phyloP scores from a whole-genome alignment of 2,113 vertebrate species.

The Hippocampus abdominalis region DNA sequence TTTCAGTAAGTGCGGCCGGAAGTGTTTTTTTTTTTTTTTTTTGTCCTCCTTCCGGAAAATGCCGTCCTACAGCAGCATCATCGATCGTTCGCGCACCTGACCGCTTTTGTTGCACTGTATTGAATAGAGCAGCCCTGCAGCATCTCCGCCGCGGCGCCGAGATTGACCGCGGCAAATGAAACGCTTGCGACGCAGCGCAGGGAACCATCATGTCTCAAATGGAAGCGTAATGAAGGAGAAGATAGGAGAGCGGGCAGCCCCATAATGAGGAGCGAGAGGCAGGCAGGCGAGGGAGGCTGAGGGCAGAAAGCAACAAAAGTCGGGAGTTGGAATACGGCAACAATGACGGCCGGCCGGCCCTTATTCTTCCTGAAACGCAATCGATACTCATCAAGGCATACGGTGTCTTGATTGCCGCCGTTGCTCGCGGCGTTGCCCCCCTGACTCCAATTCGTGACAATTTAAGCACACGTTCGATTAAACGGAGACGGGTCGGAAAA shows the following conservation, averaged over 20 bases:
- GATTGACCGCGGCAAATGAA: slow-evolving; percentile 41
- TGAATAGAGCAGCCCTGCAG: slow-evolving; percentile 4
- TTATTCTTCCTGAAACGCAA: not conserved
- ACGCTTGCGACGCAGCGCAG: slow-evolving; percentile 26
- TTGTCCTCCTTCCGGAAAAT: not conserved
- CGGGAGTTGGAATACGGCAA: slow-evolving; percentile 10
- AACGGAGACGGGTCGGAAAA: not conserved
- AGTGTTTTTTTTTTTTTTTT: too few relatives aligned
- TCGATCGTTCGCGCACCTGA: slow-evolving; percentile 33
- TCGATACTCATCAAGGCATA: not conserved
- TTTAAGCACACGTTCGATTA: not conserved
- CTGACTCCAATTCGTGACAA: not conserved
- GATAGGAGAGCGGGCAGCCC: slow-evolving; percentile 4
- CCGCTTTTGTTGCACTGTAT: slow-evolving; percentile 33
- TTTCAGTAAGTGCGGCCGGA: not conserved
- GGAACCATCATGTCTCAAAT: slow-evolving; percentile 26
- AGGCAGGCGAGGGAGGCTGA: not conserved
- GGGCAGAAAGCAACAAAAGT: slow-evolving; percentile 1
- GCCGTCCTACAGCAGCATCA: slow-evolving; percentile 16
- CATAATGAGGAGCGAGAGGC: slow-evolving; percentile 22
- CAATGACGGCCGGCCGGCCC: not conserved
- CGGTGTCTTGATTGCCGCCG: not conserved
- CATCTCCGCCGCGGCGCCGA: slow-evolving; percentile 8
- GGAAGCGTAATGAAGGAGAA: slow-evolving; percentile 40
- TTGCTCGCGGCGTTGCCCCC: not conserved